phyloP scores from a whole-genome alignment of 2,113 vertebrate genomes.

The Heterotilapia buettikoferi region DNA sequence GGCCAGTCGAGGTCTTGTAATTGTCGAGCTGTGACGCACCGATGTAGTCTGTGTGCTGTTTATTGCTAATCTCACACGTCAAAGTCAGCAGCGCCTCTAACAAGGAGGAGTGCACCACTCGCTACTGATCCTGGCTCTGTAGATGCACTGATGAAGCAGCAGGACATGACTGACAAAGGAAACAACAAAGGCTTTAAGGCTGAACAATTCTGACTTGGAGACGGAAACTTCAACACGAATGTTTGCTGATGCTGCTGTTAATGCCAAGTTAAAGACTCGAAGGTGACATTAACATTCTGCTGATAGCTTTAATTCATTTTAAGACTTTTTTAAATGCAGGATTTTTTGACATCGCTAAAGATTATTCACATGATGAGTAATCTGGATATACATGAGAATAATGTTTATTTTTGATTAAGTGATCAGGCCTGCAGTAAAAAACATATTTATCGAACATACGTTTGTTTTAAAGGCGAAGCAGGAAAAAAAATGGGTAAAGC shows the following conservation, averaged over 20 bases:
- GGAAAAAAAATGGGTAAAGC: background rate
- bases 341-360: background rate
- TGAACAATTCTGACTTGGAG: background rate
- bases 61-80: background rate
- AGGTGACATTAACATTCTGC: background rate
- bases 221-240: background rate
- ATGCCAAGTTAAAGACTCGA: rapidly evolving
- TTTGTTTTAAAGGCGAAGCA: background rate
- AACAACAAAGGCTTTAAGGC: background rate
- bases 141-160: background rate
- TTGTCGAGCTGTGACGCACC: background rate
- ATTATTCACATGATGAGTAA: rapidly evolving
- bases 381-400: rapidly evolving
- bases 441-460: rapidly evolving
- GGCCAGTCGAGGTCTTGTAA: background rate
- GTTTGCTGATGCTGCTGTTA: background rate
- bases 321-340: background rate
- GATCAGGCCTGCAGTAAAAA: background rate
- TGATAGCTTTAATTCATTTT: background rate
- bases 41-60: background rate
- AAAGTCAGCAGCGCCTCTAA: background rate
- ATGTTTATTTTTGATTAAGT: rapidly evolving
- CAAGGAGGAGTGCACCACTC: background rate
- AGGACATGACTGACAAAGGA: background rate
- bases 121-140: background rate